These are phyloP conservation scores for Spinibarbus caldwelli DNA, from an alignment of 2,797 vertebrate genomes.

Conservation along the genomic window DNA sequence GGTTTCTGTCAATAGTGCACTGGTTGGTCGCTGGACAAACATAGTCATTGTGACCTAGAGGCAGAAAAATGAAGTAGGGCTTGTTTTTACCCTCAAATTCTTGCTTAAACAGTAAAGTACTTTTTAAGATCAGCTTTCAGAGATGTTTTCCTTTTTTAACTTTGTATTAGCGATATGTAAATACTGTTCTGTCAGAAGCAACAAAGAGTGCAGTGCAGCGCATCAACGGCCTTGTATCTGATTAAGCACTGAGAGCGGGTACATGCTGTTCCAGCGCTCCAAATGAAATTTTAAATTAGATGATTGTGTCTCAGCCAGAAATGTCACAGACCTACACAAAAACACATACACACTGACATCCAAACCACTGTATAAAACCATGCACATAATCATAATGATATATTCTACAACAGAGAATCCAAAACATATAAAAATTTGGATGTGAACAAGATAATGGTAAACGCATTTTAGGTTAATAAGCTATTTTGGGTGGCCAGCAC, in stretches of 20 bases:
- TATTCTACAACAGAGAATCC: background rate
- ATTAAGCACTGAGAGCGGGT: constrained; percentile 33
- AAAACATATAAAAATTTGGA: constrained; percentile 21
- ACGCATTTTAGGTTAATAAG: no score
- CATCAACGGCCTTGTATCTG: constrained; percentile 28
- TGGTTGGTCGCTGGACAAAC: constrained; percentile 99
- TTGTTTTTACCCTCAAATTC: background rate
- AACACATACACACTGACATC: background rate
- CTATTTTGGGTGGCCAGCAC: background rate
- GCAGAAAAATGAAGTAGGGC: background rate
- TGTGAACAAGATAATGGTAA: no score
- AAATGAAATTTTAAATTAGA: constrained; percentile 39
- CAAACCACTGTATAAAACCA: constrained; percentile 9
- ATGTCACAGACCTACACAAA: constrained; percentile 38
- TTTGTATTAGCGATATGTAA: constrained; percentile 13
- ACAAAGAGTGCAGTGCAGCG: constrained; percentile 21
- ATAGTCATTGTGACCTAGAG: constrained; percentile 96
- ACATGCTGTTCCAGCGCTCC: constrained; percentile 30
- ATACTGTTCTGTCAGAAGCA: constrained; percentile 22
- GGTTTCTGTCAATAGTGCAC: constrained; percentile 98
- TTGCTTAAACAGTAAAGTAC: background rate
- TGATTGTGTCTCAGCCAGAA: constrained; percentile 27
- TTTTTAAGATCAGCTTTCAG: background rate
- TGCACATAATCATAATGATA: background rate
- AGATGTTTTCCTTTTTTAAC: background rate